Percentiles rank a stretch among this genome's conserved stretches.
These are phyloP conservation scores for Anabacerthia variegaticeps DNA, from an alignment of 2,797 vertebrate genomes.

Conservation along the genomic window DNA sequence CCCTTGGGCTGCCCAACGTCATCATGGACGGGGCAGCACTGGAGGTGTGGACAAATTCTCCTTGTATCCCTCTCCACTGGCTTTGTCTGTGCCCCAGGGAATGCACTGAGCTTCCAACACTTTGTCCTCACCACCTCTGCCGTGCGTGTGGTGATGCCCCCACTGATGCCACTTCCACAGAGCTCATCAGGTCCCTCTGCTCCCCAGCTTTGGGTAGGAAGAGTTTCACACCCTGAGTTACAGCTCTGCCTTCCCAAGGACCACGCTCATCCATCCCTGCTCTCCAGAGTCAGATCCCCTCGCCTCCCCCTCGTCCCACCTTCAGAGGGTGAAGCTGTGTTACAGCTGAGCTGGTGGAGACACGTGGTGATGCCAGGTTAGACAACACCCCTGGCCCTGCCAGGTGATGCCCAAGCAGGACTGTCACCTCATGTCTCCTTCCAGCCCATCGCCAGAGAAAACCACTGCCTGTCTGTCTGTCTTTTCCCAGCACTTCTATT, in stretches of 20 bases:
- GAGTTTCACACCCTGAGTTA: neutral
- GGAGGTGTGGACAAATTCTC: neutral
- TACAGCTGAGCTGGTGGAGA: neutral
- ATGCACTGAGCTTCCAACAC: accelerated
- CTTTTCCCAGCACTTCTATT: neutral
- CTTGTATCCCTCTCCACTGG: neutral
- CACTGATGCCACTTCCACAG: neutral
- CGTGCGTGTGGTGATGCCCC: accelerated
- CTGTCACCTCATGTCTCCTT: neutral
- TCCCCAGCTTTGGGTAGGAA: neutral
- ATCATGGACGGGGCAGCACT: accelerated
- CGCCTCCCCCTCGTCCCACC: accelerated
- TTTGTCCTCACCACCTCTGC: neutral
- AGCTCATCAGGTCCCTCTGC: neutral
- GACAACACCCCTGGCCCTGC: neutral
- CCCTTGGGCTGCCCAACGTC: accelerated
- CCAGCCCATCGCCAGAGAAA: neutral
- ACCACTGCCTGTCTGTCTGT: neutral
- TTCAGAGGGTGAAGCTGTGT: accelerated
- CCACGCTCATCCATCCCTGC: neutral
- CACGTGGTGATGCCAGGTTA: neutral
- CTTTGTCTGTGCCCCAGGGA: neutral
- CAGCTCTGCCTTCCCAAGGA: neutral
- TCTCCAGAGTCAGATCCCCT: neutral
- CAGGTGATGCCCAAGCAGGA: neutral